Base-by-base conservation (phyloP, 2,888 invertebrate species). In the Harmothoe impar region DNA sequence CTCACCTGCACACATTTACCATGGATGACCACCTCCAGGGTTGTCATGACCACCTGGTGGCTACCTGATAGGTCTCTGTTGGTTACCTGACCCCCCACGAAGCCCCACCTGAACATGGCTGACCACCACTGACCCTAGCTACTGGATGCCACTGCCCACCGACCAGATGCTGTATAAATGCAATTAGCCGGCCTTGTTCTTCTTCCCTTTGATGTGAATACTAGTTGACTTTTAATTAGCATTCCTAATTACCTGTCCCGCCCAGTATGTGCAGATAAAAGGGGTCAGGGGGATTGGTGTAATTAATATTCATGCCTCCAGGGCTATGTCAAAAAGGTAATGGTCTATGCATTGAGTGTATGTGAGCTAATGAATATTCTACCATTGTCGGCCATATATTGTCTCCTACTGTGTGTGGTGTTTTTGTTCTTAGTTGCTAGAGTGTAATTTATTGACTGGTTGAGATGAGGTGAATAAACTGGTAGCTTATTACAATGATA, bases 31-130 rank as follows among this genome's bases (percentile, higher is more conserved):
- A 23, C 25, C 29, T 15, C 72, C 29, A 15, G 72, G n/a, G 72
- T 72, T 72, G 72, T 25, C 72, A 72, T 29, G 72, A 29, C 72
- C 72, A 72, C 72, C 72, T 72, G 25, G 29, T 72, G 29, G 72
- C 15, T 62, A n/a, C 72, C 72, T 72, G 72, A 72, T 72, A 72
- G 72, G n/a, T 72, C 72, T 15, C 29, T 25, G n/a, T 25, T 72
- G 72, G 72, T 72, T 72, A 72, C 72, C 72, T 72, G 72, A 72
- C 29, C 72, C 72, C 72, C 72, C 72, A 72, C 72, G 72, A 72
- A 72, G 72, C 72, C 72, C 31, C 7, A 72, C 72, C 72, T 72
- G 72, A 72, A 5, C 72, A 15, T 0, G 5, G 5, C 72, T 72
- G 72, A 3, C 72, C 72, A 72, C 72, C 72, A 25, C 72, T 29